Conservation (phyloP, 2,888 invertebrate species). For the Crematogaster levior region DNA sequence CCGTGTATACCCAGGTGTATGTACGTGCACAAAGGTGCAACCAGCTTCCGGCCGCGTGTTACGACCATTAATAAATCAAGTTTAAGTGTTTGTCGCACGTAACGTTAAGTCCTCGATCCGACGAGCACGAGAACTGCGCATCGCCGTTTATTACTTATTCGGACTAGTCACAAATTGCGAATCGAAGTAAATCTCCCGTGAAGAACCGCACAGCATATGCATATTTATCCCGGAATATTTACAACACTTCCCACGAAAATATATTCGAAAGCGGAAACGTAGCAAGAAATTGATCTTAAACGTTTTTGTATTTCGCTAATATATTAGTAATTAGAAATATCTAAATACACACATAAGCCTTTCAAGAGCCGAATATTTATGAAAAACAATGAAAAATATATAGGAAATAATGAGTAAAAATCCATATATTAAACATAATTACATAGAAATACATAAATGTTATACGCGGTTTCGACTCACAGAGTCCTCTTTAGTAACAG, state of each 20-base stretch:
- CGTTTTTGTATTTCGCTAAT: neutral
- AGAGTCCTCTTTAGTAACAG: too few species aligned
- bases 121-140: conserved; percentile 30
- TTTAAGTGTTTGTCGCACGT: conserved; percentile 71
- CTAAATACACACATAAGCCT: too few species aligned
- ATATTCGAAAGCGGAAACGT: neutral
- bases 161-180: conserved; percentile 28
- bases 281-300: neutral
- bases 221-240: neutral
- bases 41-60: conserved; percentile 67
- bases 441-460: too few species aligned
- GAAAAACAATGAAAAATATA: too few species aligned
- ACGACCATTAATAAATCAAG: conserved; percentile 81
- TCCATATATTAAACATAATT: too few species aligned
- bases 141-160: conserved; percentile 55
- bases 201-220: neutral
- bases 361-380: too few species aligned
- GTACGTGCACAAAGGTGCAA: conserved; percentile 51
- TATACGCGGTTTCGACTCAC: too few species aligned
- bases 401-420: too few species aligned
- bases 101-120: conserved; percentile 58
- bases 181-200: conserved; percentile 1
- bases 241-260: neutral
- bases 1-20: conserved; percentile 50
- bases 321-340: too few species aligned